phyloP scores from a whole-genome alignment of 2,888 invertebrate genomes.

The Carcina quercana region DNA sequence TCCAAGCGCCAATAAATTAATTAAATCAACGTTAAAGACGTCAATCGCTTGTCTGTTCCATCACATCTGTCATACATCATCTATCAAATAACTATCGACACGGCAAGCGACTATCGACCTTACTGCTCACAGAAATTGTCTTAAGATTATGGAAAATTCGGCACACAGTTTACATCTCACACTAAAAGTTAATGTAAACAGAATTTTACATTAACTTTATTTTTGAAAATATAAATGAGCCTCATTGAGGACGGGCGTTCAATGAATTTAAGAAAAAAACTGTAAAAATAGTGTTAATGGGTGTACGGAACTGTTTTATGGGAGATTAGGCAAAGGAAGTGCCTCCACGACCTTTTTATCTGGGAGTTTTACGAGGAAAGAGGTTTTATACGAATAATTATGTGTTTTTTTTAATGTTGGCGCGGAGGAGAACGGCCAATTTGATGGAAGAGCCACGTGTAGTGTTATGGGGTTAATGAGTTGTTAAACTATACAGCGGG shows the following conservation, averaged over 20 bases:
- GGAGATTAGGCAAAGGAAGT: slow-evolving; percentile 57
- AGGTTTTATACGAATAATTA: slow-evolving; percentile 71
- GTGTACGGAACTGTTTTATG: slow-evolving; percentile 56
- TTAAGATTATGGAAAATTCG: slow-evolving; percentile 52
- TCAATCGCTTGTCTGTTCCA: slow-evolving; percentile 53
- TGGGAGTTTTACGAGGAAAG: slow-evolving; percentile 57
- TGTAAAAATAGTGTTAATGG: slow-evolving; percentile 66
- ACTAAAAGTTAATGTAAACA: slow-evolving; percentile 65
- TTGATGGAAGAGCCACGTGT: slow-evolving; percentile 36
- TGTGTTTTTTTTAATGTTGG: slow-evolving; percentile 50
- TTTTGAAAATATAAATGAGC: slow-evolving; percentile 56
- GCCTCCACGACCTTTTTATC: slow-evolving; percentile 62
- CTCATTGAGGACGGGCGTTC: slow-evolving; percentile 68
- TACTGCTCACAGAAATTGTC: slow-evolving; percentile 36
- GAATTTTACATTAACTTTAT: slow-evolving; percentile 55
- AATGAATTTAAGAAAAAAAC: slow-evolving; percentile 54
- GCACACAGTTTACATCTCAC: slow-evolving; percentile 56
- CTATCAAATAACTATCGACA: slow-evolving; percentile 22
- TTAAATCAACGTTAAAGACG: slow-evolving; percentile 61
- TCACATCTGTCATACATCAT: slow-evolving; percentile 37
- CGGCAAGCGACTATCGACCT: slow-evolving; percentile 37
- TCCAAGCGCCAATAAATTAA: slow-evolving; percentile 68
- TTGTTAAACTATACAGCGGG: neutral
- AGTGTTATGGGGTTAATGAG: slow-evolving; percentile 20
- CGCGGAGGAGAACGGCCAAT: slow-evolving; percentile 50